A percentile compares a stretch with the other conserved stretches of the same genome.
phyloP scores from a whole-genome alignment of 2,113 vertebrate genomes.

The Indicator maculatus region DNA sequence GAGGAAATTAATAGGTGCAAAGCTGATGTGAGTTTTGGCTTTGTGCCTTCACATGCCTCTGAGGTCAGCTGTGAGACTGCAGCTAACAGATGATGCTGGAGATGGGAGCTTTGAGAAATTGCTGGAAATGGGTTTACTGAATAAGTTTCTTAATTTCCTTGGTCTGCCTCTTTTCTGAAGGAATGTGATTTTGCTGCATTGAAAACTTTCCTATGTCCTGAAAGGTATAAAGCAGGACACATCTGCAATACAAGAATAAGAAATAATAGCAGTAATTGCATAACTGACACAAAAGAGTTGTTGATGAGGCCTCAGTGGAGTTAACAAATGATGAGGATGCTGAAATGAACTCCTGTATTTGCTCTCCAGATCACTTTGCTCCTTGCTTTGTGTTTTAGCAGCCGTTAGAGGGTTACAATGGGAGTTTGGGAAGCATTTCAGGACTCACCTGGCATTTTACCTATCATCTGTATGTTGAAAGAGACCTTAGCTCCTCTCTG shows the following conservation, averaged over 20 bases:
- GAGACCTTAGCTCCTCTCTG: background rate
- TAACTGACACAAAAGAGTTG: background rate
- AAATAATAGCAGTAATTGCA: background rate
- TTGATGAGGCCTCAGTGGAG: constrained; percentile 18
- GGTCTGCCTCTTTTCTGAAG: background rate
- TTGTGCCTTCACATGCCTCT: background rate
- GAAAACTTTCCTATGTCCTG: background rate
- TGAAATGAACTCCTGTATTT: background rate
- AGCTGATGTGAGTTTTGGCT: background rate
- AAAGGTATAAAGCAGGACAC: constrained; percentile 4
- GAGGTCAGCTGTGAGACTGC: background rate
- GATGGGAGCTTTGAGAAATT: too few species aligned
- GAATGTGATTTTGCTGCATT: background rate
- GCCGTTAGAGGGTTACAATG: background rate
- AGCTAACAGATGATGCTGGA: background rate
- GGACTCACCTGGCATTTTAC: background rate
- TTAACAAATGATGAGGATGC: background rate
- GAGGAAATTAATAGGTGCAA: background rate
- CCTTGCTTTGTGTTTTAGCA: background rate
- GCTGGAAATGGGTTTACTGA: background rate
- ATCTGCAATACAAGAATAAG: background rate
- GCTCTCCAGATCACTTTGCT: background rate
- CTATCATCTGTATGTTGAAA: background rate
- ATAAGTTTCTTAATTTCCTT: background rate
- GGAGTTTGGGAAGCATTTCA: background rate